These are phyloP conservation scores for Melipona beecheii DNA, from an alignment of 2,888 invertebrate genomes.

Conservation along the genomic window DNA sequence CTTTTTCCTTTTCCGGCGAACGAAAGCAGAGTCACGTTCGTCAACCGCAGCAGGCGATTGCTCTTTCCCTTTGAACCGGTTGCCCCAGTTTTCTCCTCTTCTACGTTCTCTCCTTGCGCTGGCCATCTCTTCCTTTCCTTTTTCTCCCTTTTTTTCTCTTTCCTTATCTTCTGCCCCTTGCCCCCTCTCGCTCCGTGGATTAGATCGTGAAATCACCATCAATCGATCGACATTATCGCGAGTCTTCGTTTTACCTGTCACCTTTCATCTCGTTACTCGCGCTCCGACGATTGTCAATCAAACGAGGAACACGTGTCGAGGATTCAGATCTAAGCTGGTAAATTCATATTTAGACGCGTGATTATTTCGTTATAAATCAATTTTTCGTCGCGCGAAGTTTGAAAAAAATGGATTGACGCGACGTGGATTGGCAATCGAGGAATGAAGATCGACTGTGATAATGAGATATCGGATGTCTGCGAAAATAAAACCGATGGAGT, in stretches of 20 bases:
- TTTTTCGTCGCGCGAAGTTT: no score
- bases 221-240: neutral
- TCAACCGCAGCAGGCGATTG: conserved; percentile 76
- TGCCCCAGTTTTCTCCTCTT: conserved; percentile 64
- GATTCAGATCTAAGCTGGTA: no score
- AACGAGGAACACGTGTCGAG: no score
- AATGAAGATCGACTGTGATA: neutral
- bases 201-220: neutral
- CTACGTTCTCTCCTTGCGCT: conserved; percentile 26
- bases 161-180: conserved; percentile 41
- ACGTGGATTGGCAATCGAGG: neutral
- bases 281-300: no score
- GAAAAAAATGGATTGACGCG: neutral
- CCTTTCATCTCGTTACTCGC: conserved; percentile 12
- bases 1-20: conserved; percentile 52
- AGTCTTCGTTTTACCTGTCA: conserved; percentile 11
- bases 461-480: neutral
- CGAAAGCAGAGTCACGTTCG: conserved; percentile 77
- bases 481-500: neutral
- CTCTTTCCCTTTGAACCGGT: conserved; percentile 74
- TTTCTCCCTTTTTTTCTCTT: neutral
- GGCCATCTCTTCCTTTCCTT: neutral
- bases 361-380: no score
- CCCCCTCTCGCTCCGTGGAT: neutral
- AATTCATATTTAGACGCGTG: no score